A percentile compares a stretch with the other conserved stretches of the same genome.
Conservation (phyloP, 1,140 invertebrate genomes). For the Ectropis grisescens region DNA sequence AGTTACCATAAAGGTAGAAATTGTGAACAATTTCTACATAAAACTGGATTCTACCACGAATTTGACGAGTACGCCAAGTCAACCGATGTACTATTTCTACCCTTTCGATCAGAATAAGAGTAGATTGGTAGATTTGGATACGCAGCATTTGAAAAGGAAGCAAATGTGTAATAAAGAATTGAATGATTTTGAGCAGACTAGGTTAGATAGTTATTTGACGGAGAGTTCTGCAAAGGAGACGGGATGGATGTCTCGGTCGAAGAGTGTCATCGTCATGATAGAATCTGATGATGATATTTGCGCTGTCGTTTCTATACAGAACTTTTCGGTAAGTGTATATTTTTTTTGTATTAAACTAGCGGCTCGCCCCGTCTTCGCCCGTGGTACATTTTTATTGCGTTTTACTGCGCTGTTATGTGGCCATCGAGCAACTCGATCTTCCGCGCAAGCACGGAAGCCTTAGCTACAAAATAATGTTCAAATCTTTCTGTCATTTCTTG, state of each 20-base stretch:
- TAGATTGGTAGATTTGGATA: conserved; percentile 23
- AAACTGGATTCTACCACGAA: conserved; percentile 43
- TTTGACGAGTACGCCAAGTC: conserved; percentile 60
- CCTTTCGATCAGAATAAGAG: conserved; percentile 46
- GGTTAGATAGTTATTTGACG: conserved; percentile 19
- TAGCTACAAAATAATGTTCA: too few relatives aligned
- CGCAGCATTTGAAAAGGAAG: conserved; percentile 28
- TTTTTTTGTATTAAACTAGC: too few relatives aligned
- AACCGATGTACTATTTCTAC: conserved; percentile 63
- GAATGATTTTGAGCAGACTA: conserved; percentile 16
- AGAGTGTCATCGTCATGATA: conserved; percentile 77
- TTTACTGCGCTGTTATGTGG: too few relatives aligned
- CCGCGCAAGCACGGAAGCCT: too few relatives aligned
- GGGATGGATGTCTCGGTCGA: conserved; percentile 36
- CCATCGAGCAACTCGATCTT: too few relatives aligned
- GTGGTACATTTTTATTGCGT: too few relatives aligned
- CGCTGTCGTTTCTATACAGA: conserved; percentile 81
- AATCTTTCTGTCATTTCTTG: too few relatives aligned
- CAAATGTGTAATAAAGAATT: conserved; percentile 31
- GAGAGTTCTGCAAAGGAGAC: too few relatives aligned
- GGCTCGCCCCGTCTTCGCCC: too few relatives aligned
- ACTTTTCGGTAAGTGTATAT: conserved; percentile 74
- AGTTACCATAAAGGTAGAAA: conserved; percentile 69
- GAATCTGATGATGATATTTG: conserved; percentile 76
- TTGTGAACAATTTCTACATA: conserved; percentile 72